These are phyloP conservation scores for Drosophila punjabiensis DNA, from an alignment of 1,140 invertebrate genomes.

Conservation along the genomic window DNA sequence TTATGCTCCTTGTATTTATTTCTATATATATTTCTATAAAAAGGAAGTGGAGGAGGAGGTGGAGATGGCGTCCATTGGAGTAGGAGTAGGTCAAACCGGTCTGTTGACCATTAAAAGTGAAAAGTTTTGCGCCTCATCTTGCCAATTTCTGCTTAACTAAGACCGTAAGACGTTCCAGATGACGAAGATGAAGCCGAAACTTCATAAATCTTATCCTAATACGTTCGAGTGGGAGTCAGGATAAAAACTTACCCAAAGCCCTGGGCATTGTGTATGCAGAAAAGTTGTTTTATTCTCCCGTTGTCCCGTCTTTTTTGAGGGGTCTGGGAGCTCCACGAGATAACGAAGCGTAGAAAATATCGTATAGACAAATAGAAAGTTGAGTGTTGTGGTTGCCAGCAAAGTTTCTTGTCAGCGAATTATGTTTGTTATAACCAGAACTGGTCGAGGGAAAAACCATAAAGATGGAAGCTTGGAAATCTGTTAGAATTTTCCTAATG, in stretches of 20 bases:
- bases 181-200: constrained; percentile 59
- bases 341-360: constrained; percentile 65
- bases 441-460: background rate
- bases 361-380: constrained; percentile 50
- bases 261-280: constrained; percentile 73
- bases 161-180: constrained; percentile 45
- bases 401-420: constrained; percentile 38
- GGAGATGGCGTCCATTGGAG: background rate
- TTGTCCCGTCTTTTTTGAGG: constrained; percentile 11
- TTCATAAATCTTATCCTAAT: constrained; percentile 80
- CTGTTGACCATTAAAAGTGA: constrained; percentile 78
- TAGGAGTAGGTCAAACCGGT: constrained; percentile 60
- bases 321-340: constrained; percentile 44
- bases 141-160: constrained; percentile 54
- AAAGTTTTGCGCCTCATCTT: constrained; percentile 64
- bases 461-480: background rate
- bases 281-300: constrained; percentile 63
- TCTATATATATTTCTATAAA: constrained; percentile 59
- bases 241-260: constrained; percentile 73
- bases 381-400: constrained; percentile 19
- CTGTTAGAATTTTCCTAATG: background rate
- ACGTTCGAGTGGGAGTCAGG: constrained; percentile 45
- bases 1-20: constrained; percentile 53
- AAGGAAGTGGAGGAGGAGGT: constrained; percentile 11
- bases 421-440: constrained; percentile 11